A percentile compares a stretch with the other conserved stretches of the same genome.
Conservation (phyloP, 2,888 invertebrate species). For the Cacoxenus indagator region DNA sequence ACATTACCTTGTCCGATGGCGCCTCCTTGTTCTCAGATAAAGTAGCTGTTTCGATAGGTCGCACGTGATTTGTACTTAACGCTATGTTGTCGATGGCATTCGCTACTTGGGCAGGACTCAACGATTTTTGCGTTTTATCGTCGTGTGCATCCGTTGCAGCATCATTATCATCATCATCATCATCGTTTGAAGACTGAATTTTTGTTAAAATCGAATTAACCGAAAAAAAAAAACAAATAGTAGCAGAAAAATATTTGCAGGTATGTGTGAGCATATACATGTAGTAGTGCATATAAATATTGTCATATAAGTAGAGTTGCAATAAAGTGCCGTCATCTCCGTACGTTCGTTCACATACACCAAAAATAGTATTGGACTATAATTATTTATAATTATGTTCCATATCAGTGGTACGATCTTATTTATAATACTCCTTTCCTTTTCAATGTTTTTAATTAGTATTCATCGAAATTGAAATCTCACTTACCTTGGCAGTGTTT, state of each 20-base stretch:
- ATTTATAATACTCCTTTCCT: no score
- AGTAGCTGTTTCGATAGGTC: background rate
- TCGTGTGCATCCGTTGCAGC: background rate
- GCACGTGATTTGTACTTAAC: constrained; percentile 16
- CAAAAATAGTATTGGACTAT: background rate
- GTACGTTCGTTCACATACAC: background rate
- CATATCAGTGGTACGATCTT: background rate
- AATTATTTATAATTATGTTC: background rate
- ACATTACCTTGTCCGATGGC: background rate
- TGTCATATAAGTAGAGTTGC: background rate
- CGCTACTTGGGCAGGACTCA: background rate
- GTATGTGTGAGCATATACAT: background rate
- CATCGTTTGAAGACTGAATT: constrained; percentile 2
- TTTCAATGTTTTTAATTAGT: background rate
- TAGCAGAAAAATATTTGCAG: constrained; percentile 2
- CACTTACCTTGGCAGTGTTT: constrained; percentile 70
- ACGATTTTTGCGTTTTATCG: background rate
- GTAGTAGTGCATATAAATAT: background rate
- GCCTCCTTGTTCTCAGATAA: background rate
- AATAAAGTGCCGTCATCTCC: background rate
- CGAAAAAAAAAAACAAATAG: background rate
- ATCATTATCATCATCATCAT: background rate
- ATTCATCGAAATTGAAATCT: background rate
- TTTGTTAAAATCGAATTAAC: constrained; percentile 1
- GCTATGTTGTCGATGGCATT: background rate